phyloP scores from a whole-genome alignment of 2,888 invertebrate genomes.

The Gymnocheta viridis region DNA sequence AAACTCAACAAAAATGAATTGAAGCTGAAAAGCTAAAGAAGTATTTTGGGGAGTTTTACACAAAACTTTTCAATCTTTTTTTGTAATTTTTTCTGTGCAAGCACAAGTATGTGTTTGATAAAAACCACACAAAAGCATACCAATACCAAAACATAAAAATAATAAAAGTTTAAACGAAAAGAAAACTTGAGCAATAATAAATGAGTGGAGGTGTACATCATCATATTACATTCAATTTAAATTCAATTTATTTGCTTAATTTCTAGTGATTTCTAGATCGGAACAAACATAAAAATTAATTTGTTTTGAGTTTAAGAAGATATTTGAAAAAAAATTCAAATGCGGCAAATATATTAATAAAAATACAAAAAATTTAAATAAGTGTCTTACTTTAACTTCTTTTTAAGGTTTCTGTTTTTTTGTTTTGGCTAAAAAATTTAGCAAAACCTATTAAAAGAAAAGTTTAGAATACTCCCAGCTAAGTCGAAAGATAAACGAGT shows the following conservation, averaged over 20 bases:
- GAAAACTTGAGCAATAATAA: constrained; percentile 37
- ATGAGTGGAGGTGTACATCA: constrained; percentile 28
- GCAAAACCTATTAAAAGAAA: no score
- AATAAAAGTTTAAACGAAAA: constrained; percentile 56
- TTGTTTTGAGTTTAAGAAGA: constrained; percentile 36
- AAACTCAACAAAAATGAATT: background rate
- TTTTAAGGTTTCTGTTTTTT: no score
- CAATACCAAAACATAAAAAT: constrained; percentile 17
- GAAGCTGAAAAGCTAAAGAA: constrained; percentile 39
- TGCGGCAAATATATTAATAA: no score
- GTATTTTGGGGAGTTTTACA: constrained; percentile 20
- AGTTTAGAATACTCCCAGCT: no score
- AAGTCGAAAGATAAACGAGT: no score
- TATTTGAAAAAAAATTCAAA: no score
- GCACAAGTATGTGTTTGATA: background rate
- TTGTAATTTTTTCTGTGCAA: background rate
- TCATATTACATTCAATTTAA: constrained; percentile 17
- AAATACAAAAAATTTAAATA: no score
- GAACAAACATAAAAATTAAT: constrained; percentile 42
- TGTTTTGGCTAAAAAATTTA: no score
- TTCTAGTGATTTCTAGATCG: background rate
- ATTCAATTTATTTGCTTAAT: constrained; percentile 9
- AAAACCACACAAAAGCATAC: constrained; percentile 36
- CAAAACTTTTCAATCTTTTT: constrained; percentile 28
- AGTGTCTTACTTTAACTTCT: no score